A percentile compares a stretch with the other conserved stretches of the same genome.
Conservation (phyloP, 1,140 invertebrate species). For the Schlechtendalia chinensis region DNA sequence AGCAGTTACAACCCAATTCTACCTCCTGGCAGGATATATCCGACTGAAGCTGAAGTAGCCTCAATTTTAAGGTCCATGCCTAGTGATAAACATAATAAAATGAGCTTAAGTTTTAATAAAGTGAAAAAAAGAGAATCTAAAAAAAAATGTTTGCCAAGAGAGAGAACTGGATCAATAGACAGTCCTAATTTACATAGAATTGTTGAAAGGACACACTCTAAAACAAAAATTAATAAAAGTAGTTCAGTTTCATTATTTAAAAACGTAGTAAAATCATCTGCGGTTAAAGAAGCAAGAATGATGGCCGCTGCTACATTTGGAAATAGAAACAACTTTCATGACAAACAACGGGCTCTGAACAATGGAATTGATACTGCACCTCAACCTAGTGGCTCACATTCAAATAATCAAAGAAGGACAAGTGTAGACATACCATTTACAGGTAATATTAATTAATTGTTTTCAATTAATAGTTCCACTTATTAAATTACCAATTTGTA, state of each 20-base stretch:
- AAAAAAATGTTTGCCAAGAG: conserved; percentile 59
- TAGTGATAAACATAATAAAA: conserved; percentile 52
- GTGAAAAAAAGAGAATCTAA: conserved; percentile 60
- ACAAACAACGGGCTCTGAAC: conserved; percentile 50
- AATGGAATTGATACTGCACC: conserved; percentile 45
- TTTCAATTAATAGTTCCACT: conserved; percentile 9
- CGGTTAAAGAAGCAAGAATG: conserved; percentile 53
- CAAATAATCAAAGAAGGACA: conserved; percentile 35
- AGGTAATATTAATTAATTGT: conserved; percentile 42
- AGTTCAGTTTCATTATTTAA: conserved; percentile 51
- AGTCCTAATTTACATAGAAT: conserved; percentile 42
- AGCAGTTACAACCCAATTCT: conserved; percentile 39
- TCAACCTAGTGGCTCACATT: conserved; percentile 49
- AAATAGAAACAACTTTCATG: conserved; percentile 47
- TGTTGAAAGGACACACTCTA: conserved; percentile 36
- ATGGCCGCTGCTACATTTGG: conserved; percentile 51
- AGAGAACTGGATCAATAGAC: conserved; percentile 52
- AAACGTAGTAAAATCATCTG: conserved; percentile 52
- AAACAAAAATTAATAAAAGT: conserved; percentile 43
- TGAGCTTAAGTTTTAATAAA: conserved; percentile 52
- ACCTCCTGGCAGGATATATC: conserved; percentile 51
- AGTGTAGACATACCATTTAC: conserved; percentile 49
- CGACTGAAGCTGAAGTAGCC: conserved; percentile 54
- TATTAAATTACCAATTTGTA: conserved; percentile 11
- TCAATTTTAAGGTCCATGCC: conserved; percentile 54